Evolutionary conservation across 2,113 vertebrate genomes (phyloP).

Genomic region (Archocentrus centrarchus): DNA sequence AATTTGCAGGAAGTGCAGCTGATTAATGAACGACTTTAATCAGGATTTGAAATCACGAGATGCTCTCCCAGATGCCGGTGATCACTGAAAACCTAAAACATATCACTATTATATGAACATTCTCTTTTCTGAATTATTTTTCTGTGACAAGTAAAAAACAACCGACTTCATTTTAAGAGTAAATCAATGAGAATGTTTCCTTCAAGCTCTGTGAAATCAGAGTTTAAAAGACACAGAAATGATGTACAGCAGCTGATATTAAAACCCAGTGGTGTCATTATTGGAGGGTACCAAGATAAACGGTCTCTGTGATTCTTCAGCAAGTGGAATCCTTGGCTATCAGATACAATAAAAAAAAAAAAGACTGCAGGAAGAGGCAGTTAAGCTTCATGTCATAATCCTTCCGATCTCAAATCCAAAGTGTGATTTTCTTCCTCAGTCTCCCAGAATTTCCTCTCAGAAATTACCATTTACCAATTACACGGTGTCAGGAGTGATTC

Average conservation of each 20-base stretch:
- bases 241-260: constrained; percentile 52
- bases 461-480: constrained; percentile 81
- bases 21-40: constrained; percentile 69
- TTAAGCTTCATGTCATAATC: constrained; percentile 77
- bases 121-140: neutral
- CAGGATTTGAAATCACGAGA: constrained; percentile 36
- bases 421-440: constrained; percentile 58
- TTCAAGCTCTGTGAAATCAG: constrained; percentile 35
- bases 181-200: constrained; percentile 50
- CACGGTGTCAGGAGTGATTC: constrained; percentile 77
- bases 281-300: constrained; percentile 65
- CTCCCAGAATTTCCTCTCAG: constrained; percentile 71
- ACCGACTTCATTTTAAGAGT: neutral
- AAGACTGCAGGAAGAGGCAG: constrained; percentile 53
- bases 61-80: constrained; percentile 9
- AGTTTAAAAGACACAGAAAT: constrained; percentile 53
- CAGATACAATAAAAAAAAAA: constrained; percentile 54
- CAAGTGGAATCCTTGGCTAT: constrained; percentile 57
- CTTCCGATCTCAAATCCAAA: constrained; percentile 68
- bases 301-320: constrained; percentile 47
- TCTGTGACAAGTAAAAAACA: constrained; percentile 5
- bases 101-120: neutral
- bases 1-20: constrained; percentile 55
- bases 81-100: neutral
- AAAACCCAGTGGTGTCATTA: constrained; percentile 64